These are phyloP conservation scores for Nowickia ferox DNA, from an alignment of 2,888 invertebrate species.

Conservation along the genomic window DNA sequence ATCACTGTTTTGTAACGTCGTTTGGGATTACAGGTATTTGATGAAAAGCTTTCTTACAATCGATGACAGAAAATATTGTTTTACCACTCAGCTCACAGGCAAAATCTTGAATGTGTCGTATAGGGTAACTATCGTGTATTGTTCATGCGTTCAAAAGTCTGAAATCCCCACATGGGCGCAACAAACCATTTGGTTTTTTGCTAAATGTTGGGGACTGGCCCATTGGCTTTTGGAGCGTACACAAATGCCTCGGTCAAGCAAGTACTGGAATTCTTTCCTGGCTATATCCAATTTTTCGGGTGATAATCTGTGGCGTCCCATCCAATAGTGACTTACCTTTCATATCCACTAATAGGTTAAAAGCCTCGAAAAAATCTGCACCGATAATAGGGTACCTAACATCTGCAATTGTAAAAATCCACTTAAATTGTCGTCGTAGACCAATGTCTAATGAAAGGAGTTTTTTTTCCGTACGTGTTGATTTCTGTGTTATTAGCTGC, in stretches of 20 bases:
- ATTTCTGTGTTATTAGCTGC: too few species aligned
- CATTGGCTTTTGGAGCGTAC: too few species aligned
- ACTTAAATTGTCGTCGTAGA: too few species aligned
- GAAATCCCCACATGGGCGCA: constrained; percentile 79
- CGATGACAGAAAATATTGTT: constrained; percentile 51
- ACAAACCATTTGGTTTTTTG: constrained; percentile 71
- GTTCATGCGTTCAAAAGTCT: constrained; percentile 76
- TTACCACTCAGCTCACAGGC: constrained; percentile 20
- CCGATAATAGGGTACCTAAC: too few species aligned
- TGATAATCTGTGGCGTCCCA: constrained; percentile 15
- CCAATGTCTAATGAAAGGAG: too few species aligned
- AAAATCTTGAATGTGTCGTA: constrained; percentile 77
- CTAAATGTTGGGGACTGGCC: too few species aligned
- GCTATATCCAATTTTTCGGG: constrained; percentile 45
- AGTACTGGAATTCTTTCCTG: rapidly evolving
- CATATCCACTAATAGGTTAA: too few species aligned
- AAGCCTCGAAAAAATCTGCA: too few species aligned
- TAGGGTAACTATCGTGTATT: constrained; percentile 78
- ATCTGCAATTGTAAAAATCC: too few species aligned
- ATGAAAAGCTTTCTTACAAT: constrained; percentile 42
- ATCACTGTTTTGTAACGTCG: constrained; percentile 47
- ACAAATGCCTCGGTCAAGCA: too few species aligned
- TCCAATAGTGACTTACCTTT: too few species aligned
- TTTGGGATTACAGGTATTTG: constrained; percentile 39
- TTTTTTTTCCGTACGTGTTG: too few species aligned